These are phyloP conservation scores for Corvus cornix DNA, from an alignment of 2,113 vertebrate species.

Conservation along the genomic window DNA sequence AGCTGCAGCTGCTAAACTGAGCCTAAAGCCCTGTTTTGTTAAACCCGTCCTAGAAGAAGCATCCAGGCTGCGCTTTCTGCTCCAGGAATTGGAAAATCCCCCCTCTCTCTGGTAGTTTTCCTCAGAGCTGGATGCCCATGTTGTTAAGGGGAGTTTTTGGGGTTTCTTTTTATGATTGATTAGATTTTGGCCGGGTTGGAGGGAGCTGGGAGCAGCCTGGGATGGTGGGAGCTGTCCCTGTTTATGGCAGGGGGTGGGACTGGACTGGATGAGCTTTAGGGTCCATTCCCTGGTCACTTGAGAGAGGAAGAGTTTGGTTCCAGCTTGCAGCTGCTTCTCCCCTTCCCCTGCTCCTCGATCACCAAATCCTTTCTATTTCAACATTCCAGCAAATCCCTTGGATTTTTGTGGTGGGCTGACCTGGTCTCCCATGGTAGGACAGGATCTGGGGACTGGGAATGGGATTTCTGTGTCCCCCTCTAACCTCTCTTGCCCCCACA, in stretches of 20 bases:
- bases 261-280: neutral
- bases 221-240: neutral
- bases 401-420: neutral
- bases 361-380: neutral
- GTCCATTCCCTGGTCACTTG: neutral
- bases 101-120: rapidly evolving
- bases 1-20: neutral
- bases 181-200: neutral
- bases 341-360: neutral
- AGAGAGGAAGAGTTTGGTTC: neutral
- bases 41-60: neutral
- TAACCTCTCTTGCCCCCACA: neutral
- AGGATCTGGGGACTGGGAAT: neutral
- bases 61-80: neutral
- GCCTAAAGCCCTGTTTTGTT: neutral
- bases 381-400: neutral
- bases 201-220: neutral
- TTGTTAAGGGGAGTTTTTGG: neutral
- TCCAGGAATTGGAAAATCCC: neutral
- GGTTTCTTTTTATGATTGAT: neutral
- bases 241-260: neutral
- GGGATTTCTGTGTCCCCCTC: neutral
- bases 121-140: rapidly evolving
- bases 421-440: rapidly evolving
- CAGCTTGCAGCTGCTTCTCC: neutral